These are phyloP conservation scores for Cataglyphis altisquamis DNA, from an alignment of 2,888 invertebrate genomes.

Conservation along the genomic window DNA sequence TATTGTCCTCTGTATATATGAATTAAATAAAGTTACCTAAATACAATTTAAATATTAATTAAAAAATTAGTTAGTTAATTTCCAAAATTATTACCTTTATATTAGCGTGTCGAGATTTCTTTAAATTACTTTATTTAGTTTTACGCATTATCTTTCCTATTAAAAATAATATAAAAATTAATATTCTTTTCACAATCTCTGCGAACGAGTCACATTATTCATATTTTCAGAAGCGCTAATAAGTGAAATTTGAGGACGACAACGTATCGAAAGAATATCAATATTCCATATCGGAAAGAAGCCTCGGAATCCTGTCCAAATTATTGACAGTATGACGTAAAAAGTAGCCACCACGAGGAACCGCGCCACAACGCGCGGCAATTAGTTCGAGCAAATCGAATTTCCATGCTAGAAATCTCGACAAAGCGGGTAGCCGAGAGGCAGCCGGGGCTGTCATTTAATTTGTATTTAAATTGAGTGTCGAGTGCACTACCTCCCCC, in stretches of 20 bases:
- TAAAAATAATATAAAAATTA: background rate
- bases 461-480: constrained; percentile 82
- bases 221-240: background rate
- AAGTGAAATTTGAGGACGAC: background rate
- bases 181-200: background rate
- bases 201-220: background rate
- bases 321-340: constrained; percentile 12
- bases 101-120: too few species aligned
- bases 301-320: background rate
- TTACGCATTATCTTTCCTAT: background rate
- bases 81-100: background rate
- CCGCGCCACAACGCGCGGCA: constrained; percentile 35
- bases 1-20: background rate
- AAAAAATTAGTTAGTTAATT: background rate
- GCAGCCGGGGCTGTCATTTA: constrained; percentile 73
- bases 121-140: too few species aligned
- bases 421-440: constrained; percentile 54
- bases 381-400: constrained; percentile 74
- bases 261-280: background rate
- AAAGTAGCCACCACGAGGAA: constrained; percentile 42
- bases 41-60: background rate
- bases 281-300: background rate
- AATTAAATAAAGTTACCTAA: background rate
- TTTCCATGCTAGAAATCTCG: constrained; percentile 70
- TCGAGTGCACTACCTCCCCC: constrained; percentile 42